A percentile compares a stretch with the other conserved stretches of the same genome.
phyloP scores from a whole-genome alignment of 1,140 invertebrate species.

The Cyclargus thomasi region DNA sequence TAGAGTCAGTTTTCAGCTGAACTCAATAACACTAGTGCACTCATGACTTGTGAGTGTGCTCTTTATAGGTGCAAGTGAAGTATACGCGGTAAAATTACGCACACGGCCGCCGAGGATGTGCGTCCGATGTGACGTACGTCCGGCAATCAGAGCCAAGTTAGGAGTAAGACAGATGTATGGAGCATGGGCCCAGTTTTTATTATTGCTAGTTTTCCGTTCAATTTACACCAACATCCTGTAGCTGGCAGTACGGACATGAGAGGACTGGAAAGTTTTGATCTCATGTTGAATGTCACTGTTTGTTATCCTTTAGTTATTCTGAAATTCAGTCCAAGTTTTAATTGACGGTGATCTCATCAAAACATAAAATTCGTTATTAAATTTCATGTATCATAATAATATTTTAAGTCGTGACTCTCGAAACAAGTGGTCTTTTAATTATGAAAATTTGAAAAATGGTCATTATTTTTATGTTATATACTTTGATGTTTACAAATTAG shows the following conservation, averaged over 20 bases:
- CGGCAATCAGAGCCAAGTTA: constrained; percentile 48
- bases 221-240: background rate
- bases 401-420: background rate
- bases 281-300: background rate
- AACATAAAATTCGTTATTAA: background rate
- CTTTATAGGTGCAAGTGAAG: constrained; percentile 32
- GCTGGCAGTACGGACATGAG: background rate
- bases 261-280: background rate
- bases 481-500: background rate
- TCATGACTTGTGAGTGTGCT: background rate
- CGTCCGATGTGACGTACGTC: constrained; percentile 64
- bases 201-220: constrained; percentile 18
- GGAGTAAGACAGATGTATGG: constrained; percentile 29
- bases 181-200: constrained; percentile 25
- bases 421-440: background rate
- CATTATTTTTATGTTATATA: background rate
- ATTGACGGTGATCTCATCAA: background rate
- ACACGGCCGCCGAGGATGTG: constrained; percentile 52
- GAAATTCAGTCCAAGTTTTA: background rate
- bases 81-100: constrained; percentile 56
- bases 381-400: background rate
- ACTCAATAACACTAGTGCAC: background rate
- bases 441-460: background rate
- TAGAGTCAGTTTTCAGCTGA: too few relatives aligned
- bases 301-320: background rate